Conservation (phyloP, 2,888 invertebrate genomes). For the Ctena decussata region DNA sequence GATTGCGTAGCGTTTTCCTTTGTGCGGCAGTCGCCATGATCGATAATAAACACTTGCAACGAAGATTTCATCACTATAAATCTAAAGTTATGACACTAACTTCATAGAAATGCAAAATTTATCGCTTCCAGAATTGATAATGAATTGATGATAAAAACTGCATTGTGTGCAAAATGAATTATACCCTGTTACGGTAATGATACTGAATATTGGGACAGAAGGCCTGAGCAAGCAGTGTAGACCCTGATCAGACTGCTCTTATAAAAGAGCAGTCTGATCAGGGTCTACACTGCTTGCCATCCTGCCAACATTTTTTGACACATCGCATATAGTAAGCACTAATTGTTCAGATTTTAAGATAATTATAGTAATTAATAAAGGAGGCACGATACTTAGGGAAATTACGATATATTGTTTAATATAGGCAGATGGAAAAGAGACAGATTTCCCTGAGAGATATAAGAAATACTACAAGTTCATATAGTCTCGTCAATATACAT, state of each 20-base stretch:
- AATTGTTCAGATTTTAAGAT: too few relatives aligned
- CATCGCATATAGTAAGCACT: too few relatives aligned
- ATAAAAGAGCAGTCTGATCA: neutral
- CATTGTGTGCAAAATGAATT: neutral
- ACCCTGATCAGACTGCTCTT: neutral
- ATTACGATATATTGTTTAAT: neutral
- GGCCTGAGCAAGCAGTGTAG: neutral
- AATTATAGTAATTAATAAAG: too few relatives aligned
- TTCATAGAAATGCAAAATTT: neutral
- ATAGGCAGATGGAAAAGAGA: too few relatives aligned
- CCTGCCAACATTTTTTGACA: neutral
- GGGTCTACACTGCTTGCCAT: neutral
- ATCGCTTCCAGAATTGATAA: neutral
- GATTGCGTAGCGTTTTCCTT: neutral
- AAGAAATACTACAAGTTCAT: too few relatives aligned
- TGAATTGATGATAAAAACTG: slow-evolving; percentile 6
- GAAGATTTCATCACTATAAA: neutral
- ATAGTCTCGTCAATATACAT: too few relatives aligned
- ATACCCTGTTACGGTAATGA: neutral
- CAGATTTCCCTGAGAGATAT: too few relatives aligned
- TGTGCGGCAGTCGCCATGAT: neutral
- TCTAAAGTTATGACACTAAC: neutral
- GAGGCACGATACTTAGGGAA: neutral
- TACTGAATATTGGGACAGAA: too few relatives aligned
- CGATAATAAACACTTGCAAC: slow-evolving; percentile 4